Conservation (phyloP, 2,797 vertebrate genomes). For the Huso huso region DNA sequence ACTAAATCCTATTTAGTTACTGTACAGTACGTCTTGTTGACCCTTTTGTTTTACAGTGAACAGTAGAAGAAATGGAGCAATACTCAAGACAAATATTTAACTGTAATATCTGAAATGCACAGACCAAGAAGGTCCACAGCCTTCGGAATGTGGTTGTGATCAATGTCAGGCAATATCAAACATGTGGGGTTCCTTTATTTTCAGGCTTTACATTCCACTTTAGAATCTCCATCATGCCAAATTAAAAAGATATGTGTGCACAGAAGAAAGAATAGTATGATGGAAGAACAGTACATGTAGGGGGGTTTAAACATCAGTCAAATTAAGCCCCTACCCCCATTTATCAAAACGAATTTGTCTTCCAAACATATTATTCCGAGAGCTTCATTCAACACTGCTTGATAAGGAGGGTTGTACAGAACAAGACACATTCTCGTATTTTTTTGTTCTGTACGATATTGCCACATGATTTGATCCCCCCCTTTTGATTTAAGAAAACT, state of each 20-base stretch:
- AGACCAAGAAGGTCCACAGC: conserved; percentile 29
- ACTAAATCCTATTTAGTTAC: conserved; percentile 11
- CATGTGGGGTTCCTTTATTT: conserved; percentile 36
- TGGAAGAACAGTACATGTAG: conserved; percentile 33
- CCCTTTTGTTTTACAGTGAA: background rate
- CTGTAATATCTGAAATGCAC: conserved; percentile 26
- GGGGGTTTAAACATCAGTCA: conserved; percentile 31
- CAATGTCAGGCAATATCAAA: conserved; percentile 38
- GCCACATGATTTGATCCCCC: too few species aligned
- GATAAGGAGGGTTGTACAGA: too few species aligned
- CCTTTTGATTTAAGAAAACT: too few species aligned
- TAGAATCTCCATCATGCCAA: conserved; percentile 19
- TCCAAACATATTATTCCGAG: conserved; percentile 11
- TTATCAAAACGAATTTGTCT: conserved; percentile 38
- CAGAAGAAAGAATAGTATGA: conserved; percentile 25
- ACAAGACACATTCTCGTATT: too few species aligned
- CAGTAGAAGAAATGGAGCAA: too few species aligned
- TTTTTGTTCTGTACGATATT: too few species aligned
- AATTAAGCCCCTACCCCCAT: conserved; percentile 27
- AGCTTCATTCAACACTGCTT: too few species aligned
- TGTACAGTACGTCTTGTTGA: conserved; percentile 1
- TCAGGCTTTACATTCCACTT: conserved; percentile 20
- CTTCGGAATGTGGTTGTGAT: conserved; percentile 30
- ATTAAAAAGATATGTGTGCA: conserved; percentile 31
- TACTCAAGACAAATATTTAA: conserved; percentile 34